phyloP scores from a whole-genome alignment of 2,113 vertebrate genomes.

The Prunella himalayana region DNA sequence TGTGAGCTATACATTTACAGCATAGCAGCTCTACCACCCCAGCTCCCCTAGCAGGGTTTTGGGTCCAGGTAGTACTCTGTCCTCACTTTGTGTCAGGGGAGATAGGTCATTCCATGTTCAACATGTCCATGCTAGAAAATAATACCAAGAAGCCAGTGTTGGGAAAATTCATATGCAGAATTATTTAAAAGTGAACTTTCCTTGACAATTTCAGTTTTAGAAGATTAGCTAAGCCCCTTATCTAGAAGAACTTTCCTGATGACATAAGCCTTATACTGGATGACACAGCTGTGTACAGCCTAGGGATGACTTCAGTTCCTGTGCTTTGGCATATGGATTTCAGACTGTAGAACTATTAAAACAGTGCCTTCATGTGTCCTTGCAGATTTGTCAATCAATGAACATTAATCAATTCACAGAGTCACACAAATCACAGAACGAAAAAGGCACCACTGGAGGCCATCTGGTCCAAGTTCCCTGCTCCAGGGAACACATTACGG shows the following conservation, averaged over 20 bases:
- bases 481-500: not conserved
- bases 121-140: not conserved
- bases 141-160: not conserved
- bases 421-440: not conserved
- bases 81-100: not conserved
- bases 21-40: not conserved
- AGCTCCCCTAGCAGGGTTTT: not conserved
- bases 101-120: not conserved
- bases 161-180: not conserved
- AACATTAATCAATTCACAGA: not conserved
- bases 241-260: not conserved
- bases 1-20: not conserved
- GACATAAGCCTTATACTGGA: not conserved
- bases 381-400: not conserved
- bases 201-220: not conserved
- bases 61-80: not conserved
- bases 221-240: not conserved
- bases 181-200: not conserved
- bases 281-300: not conserved
- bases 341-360: not conserved
- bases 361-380: not conserved
- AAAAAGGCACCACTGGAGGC: not conserved
- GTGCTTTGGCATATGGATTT: not conserved
- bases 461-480: not conserved
- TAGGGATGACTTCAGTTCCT: not conserved